Percentiles rank a stretch among this genome's conserved stretches.
Conservation (phyloP, 2,797 vertebrate genomes). For the Phrynocephalus guinanensis region DNA sequence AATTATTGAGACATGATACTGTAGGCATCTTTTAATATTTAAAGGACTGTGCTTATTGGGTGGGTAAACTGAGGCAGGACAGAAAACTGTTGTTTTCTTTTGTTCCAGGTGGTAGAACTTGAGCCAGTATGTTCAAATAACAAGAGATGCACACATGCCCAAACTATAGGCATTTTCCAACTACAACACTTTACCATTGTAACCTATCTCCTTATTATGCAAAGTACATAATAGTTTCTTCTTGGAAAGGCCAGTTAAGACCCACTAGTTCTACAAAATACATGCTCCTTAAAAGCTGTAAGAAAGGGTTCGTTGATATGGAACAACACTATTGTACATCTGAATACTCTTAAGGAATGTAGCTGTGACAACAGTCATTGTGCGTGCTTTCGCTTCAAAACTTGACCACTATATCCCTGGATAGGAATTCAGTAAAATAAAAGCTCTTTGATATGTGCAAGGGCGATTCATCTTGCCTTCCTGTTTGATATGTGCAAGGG, state of each 20-base stretch:
- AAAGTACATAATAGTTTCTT: neutral
- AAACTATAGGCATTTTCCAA: too few species aligned
- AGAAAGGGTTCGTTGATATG: neutral
- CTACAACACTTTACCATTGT: neutral
- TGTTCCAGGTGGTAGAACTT: too few species aligned
- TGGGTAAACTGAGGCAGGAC: too few species aligned
- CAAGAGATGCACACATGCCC: too few species aligned
- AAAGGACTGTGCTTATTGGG: too few species aligned
- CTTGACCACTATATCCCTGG: too few species aligned
- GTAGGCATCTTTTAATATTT: too few species aligned
- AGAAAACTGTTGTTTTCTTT: too few species aligned
- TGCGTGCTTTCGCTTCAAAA: too few species aligned
- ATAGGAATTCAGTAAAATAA: neutral
- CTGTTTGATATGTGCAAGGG: neutral
- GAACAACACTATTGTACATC: neutral
- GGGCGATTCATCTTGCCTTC: neutral
- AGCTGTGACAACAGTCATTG: too few species aligned
- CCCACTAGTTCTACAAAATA: neutral
- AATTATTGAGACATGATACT: too few species aligned
- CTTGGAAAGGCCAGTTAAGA: neutral
- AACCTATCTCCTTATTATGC: neutral
- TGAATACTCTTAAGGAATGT: neutral
- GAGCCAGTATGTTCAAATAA: too few species aligned
- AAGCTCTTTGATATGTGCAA: neutral
- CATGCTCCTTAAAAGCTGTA: neutral